These are phyloP conservation scores for Sylvietta virens DNA, from an alignment of 2,113 vertebrate genomes.

Conservation along the genomic window DNA sequence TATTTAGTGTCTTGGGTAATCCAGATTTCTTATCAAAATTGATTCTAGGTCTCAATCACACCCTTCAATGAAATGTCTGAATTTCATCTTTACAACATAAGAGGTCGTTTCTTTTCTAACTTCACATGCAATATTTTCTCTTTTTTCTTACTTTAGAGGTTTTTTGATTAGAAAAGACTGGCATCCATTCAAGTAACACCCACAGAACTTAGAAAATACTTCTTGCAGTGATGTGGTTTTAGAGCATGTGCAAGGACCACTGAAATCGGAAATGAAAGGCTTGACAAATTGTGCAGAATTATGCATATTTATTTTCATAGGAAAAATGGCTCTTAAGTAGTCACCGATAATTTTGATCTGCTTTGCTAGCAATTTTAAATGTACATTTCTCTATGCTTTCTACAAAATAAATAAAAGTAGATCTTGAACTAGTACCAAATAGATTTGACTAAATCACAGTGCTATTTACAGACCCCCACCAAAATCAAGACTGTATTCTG, in stretches of 20 bases:
- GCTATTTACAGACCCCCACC: neutral
- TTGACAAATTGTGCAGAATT: neutral
- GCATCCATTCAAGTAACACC: neutral
- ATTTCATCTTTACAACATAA: neutral
- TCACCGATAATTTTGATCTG: neutral
- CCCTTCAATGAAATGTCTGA: neutral
- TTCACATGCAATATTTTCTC: neutral
- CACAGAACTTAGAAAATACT: neutral
- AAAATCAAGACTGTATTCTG: neutral
- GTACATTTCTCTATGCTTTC: neutral
- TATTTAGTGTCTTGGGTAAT: neutral
- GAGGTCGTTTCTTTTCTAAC: neutral
- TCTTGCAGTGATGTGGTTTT: neutral
- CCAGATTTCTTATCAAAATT: neutral
- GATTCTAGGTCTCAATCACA: neutral
- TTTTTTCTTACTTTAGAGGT: neutral
- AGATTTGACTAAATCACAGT: neutral
- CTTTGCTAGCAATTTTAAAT: neutral
- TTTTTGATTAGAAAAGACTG: neutral
- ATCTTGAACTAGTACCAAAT: neutral
- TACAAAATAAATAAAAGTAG: neutral
- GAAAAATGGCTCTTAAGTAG: neutral
- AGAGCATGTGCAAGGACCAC: neutral
- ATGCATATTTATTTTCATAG: neutral
- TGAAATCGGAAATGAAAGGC: neutral